These are phyloP conservation scores for Phoenicopterus ruber DNA, from an alignment of 2,113 vertebrate genomes.

Conservation along the genomic window DNA sequence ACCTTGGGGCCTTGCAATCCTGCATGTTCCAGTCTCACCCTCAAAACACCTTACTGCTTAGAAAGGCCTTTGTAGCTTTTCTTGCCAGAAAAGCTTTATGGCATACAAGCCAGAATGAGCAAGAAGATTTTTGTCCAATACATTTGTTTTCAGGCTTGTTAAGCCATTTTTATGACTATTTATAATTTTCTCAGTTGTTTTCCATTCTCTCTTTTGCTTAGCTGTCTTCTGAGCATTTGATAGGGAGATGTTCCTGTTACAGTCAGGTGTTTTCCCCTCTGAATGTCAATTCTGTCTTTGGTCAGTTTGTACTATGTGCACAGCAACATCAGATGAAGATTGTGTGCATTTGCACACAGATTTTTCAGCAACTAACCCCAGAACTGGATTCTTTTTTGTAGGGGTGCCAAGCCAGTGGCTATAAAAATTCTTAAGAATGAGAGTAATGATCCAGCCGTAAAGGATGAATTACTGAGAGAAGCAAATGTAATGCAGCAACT, in stretches of 20 bases:
- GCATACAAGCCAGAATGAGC: background rate
- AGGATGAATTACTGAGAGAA: constrained; percentile 89
- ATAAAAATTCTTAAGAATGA: constrained; percentile 96
- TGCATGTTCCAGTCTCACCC: background rate
- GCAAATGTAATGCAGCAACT: constrained; percentile 95
- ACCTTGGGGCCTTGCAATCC: background rate
- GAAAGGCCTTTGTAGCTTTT: background rate
- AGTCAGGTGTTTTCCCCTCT: background rate
- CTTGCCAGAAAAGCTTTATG: background rate
- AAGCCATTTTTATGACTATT: background rate
- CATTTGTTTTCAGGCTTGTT: background rate
- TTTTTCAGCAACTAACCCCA: background rate
- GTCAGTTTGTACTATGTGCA: background rate
- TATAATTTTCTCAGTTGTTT: background rate
- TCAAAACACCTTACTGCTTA: background rate
- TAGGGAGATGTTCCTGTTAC: background rate
- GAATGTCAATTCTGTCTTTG: background rate
- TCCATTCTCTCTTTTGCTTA: background rate
- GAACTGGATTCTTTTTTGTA: constrained; percentile 40
- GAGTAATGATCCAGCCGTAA: constrained; percentile 79
- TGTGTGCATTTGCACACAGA: background rate
- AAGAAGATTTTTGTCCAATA: background rate
- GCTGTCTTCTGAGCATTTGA: background rate
- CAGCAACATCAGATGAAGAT: background rate
- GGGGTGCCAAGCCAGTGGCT: constrained; percentile 87